Evolutionary conservation across 1,140 invertebrate species (phyloP), one percentile per base, ranked within the genome.

Genomic region (Diploscapter pachys): DNA sequence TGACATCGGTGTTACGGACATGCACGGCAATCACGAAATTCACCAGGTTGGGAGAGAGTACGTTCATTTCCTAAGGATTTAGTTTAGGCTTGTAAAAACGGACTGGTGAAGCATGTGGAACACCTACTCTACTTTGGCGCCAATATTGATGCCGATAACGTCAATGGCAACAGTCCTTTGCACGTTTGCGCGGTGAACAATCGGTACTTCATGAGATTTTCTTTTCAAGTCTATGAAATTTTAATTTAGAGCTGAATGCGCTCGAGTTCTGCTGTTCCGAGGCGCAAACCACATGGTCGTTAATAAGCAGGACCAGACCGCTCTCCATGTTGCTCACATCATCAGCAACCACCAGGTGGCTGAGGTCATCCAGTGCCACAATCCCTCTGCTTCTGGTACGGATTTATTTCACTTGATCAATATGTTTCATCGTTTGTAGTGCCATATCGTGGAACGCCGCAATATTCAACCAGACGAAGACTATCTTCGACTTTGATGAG

Each of bases 141-240:
- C 48, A 94, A 98, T 86, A 95, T 98, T 91, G 95, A 99, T 88
- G 91, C 92, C 31, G 90, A 92, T 82, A 99, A 98, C 88, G 93
- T 94, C 72, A 96, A 93, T 77, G 96, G 96, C 65, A 98, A 99
- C 88, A 98, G 96, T 57, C 94, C 96, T 49, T 89, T 99, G 62
- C 96, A 98, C 88, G 93, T 99, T 53, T 98, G 95, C 89, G 95
- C 96, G 59, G 93, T 98, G 73, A 96, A 98, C 89, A 95, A 94
- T 86, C 94, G 96, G 86, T 88, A 71, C 61, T 62, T 83, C 9
- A 31, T 31, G 31, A 31, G 0, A 31, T 31, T 13, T 31, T 68
- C 66, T 54, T 52, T 52, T 68, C 48, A n/a, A 5, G 48, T 6
- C 48, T 52, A 52, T 52, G 5, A 48, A 1, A 0, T 8, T 9